Evolutionary conservation across 2,888 invertebrate genomes (phyloP), one percentile per base, ranked within the genome.

Genomic region (Drosophila neonasuta): DNA sequence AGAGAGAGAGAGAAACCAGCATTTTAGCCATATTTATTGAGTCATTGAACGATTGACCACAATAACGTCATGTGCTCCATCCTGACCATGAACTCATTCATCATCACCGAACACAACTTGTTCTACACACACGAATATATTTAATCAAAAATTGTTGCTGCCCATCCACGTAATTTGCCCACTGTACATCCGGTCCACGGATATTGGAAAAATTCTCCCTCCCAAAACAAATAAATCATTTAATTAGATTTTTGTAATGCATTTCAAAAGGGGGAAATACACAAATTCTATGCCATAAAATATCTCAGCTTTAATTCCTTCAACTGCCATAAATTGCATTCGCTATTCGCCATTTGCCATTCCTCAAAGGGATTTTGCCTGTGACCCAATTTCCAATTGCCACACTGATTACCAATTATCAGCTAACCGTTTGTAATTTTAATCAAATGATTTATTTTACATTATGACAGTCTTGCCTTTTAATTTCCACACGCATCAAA

Each of bases 61-160:
- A 76, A 74, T 67, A 69, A 75, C 85, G 75, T 82, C 85, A 82
- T 82, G 70, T 67, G 64, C 72, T 66, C 67, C 62, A 65, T 60
- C 65, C 60, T 70, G 70, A 66, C 51, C 64, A 68, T 80, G 79
- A 80, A 67, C 71, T 79, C 74, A 77, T 79, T 72, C 77, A 57
- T 76, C 69, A 62, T 20, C 63, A 49, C n/a, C 39, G n/a, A 4
- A 44, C 36, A 57, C 34, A 36, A 49, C 29, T 11, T 49, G 29
- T 29, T 13, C 9, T 46, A 15, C 29, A 30, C 13, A 46, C 13
- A 3, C 20, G 4, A n/a, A 46, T 20, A 7, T 17, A 29, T 57
- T n/a, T 36, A 57, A 59, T 51, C 62, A 56, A 51, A 61, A 51
- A 61, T 50, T 55, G 20, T 30, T 30, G 44, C 24, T 32, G 32